Evolutionary conservation across 1,140 invertebrate species (phyloP), one percentile per base, ranked within the genome.

Genomic region (Psix sp.): DNA sequence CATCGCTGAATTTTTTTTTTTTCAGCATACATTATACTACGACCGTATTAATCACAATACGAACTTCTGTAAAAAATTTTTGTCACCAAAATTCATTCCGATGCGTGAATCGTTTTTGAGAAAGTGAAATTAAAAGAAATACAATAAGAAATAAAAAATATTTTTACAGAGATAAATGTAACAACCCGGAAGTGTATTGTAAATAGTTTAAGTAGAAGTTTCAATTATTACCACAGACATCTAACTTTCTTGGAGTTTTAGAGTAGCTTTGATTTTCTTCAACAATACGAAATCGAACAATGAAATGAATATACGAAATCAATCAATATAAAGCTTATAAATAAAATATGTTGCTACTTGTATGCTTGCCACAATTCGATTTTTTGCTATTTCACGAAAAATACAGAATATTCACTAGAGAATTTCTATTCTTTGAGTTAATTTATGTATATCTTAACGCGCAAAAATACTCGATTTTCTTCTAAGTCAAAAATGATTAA

Each of bases 241-340:
- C 15, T 31, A 5, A 14, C 7, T 56, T 14, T 6, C 9, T 24
- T 33, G 24, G 33, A 43, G 26, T 35, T 43, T 33, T 43, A 40
- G 38, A 29, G 33, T 15, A 49, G 49, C 26, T 31, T 36, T 46
- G 54, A 59, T 45, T 59, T 59, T 38, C n/a, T 15, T 49, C 43
- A 13, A 49, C 57, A 49, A 59, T 57, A 38, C 48, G n/a, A 21
- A 59, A 45, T 68, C 39, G 15, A 21, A 59, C 56, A 59, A 39
- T 51, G 33, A 11, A 42, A 31, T 33, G 31, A 45, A 38, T 33
- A 33, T 46, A 14, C 49, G 15, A 40, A 39, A 60, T 46, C 70
- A 73, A 73, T 73, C 70, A 73, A 73, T 73, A 73, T 48, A 33
- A 31, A 39, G 29, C 60, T 65, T 59, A 73, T 73, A 73, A 73